These are phyloP conservation scores for Tupaia tana DNA, from an alignment of 2,113 vertebrate species.

Conservation along the genomic window DNA sequence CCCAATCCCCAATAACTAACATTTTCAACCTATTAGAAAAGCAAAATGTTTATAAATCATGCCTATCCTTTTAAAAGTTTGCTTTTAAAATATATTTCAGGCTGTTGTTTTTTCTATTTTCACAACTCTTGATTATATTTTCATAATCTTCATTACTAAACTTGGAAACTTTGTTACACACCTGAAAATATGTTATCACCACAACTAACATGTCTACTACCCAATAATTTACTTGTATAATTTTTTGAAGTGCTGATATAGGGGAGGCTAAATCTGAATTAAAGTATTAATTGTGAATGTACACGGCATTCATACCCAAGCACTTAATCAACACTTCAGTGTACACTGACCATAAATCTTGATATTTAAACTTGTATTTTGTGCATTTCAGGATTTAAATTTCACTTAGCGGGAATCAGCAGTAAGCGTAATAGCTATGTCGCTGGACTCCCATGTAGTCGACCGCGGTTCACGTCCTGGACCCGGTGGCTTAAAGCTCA, in stretches of 20 bases:
- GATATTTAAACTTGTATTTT: constrained; percentile 14
- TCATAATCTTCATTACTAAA: constrained; percentile 43
- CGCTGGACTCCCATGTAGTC: no score
- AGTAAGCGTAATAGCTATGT: no score
- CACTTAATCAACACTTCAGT: constrained; percentile 8
- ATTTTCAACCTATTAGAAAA: constrained; percentile 58
- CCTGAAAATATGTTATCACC: constrained; percentile 42
- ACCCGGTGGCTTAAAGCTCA: no score
- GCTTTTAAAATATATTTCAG: constrained; percentile 54
- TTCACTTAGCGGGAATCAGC: no score
- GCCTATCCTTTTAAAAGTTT: constrained; percentile 24
- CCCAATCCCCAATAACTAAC: neutral
- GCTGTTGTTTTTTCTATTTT: constrained; percentile 19
- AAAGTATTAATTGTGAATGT: neutral
- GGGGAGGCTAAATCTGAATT: neutral
- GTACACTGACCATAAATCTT: neutral
- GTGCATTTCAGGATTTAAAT: neutral
- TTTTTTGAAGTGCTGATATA: constrained; percentile 35
- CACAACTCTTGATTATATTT: neutral
- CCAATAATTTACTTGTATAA: neutral
- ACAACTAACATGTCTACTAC: constrained; percentile 12
- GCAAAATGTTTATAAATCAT: constrained; percentile 41
- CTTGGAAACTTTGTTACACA: constrained; percentile 53
- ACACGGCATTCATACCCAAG: neutral
- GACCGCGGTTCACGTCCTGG: no score